Base-by-base conservation (phyloP, 2,113 vertebrate genomes). In the Carollia perspicillata region DNA sequence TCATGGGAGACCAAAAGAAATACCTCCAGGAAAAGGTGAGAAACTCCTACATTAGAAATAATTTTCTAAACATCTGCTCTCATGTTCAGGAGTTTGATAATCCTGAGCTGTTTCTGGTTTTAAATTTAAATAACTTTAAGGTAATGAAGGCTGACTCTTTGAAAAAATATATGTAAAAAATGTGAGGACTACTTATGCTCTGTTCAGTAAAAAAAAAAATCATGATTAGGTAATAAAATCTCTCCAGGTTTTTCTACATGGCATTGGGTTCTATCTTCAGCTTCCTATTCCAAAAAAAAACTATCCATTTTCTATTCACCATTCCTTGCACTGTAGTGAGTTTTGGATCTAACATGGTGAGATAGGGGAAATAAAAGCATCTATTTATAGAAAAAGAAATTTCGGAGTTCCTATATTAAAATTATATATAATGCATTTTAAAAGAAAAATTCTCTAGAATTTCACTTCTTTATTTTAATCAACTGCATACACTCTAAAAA, bases 51-150 rank as follows among this genome's bases (percentile, higher is more conserved):
- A 91, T 96, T 85, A 81, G 93, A 95, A 83, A 81, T 1, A 2
- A 72, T 78, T 96, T 97, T 95, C 77, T 91, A 95, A 97, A 84
- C 84, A 40, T 95, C 87, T 96, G 77, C 80, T 83, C 88, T 92
- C 93, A 5, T 95, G 95, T 53, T 88, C 72, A 92, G 60, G 63
- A 89, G 51, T 72, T 74, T 35, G 84, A 97, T 92, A 65, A 96
- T 71, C 44, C 40, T 84, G 68, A 89, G 65, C 17, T 17, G 81
- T 95, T 95, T 60, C 69, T 92, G 51, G 83, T 75, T 95, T 94
- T 72, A 95, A 95, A 96, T 74, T 95, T 83, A 83, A 97, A 95
- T 97, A 60, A 93, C 84, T 97, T 89, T 35, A 90, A 66, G 40
- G 20, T 97, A 96, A 89, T 93, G 84, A 97, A 95, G 63, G 2